phyloP scores from a whole-genome alignment of 1,140 invertebrate genomes.

The Lutraria rhynchaena region DNA sequence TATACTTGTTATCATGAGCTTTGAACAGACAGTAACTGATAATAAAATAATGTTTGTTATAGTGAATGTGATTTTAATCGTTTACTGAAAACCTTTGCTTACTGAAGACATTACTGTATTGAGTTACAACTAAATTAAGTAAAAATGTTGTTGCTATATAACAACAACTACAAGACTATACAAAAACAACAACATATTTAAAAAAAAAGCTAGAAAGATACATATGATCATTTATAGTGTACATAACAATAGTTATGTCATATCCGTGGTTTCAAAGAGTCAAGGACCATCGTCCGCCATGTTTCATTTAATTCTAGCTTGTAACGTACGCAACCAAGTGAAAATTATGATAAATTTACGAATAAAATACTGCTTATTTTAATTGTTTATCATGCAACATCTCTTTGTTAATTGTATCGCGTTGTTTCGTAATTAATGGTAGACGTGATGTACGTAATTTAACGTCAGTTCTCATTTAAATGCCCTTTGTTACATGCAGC shows the following conservation, averaged over 20 bases:
- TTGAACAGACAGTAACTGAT: too few species aligned
- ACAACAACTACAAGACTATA: too few species aligned
- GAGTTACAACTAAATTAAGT: too few species aligned
- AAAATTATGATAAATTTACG: conserved; percentile 9
- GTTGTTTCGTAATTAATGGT: conserved; percentile 17
- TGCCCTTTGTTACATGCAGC: conserved; percentile 34
- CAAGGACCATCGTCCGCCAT: conserved; percentile 9
- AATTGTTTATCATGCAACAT: conserved; percentile 6
- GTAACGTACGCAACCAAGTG: conserved; percentile 17
- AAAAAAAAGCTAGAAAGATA: too few species aligned
- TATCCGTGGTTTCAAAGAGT: conserved; percentile 48
- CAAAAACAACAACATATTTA: too few species aligned
- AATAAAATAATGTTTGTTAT: too few species aligned
- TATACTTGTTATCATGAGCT: too few species aligned
- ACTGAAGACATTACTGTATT: too few species aligned
- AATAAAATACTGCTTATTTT: conserved; percentile 15
- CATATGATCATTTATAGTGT: too few species aligned
- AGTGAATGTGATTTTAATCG: too few species aligned
- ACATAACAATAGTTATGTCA: conserved; percentile 1
- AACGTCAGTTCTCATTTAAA: conserved; percentile 13
- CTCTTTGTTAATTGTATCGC: conserved; percentile 10
- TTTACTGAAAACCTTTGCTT: too few species aligned
- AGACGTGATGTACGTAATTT: neutral
- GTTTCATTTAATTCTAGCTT: conserved; percentile 36
- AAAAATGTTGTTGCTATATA: too few species aligned